Conservation (phyloP, 2,113 vertebrate genomes). For the Seriola rivoliana region DNA sequence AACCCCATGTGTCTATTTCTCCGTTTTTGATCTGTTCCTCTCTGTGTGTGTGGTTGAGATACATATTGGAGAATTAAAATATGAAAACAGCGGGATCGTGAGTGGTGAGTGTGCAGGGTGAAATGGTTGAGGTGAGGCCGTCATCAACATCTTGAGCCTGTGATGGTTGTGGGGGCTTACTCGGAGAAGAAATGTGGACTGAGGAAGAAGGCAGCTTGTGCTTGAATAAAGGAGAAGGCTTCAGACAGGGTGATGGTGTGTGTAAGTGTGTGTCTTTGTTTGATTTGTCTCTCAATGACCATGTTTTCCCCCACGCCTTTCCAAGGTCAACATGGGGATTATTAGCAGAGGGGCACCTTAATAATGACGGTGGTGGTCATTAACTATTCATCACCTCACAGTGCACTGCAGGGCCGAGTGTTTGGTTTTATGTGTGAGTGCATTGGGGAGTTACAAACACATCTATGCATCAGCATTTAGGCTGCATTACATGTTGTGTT, state of each 20-base stretch:
- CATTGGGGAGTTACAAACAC: constrained; percentile 22
- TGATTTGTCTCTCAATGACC: constrained; percentile 41
- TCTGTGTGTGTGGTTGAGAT: neutral
- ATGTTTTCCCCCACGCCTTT: constrained; percentile 33
- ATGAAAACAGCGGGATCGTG: constrained; percentile 2
- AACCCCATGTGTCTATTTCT: neutral
- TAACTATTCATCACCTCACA: constrained; percentile 79
- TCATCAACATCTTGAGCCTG: neutral
- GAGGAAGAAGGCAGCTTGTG: neutral
- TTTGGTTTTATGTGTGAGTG: constrained; percentile 13
- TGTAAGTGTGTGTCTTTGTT: constrained; percentile 36
- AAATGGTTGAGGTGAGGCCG: constrained; percentile 1
- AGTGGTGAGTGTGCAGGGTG: neutral
- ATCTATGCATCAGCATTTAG: constrained; percentile 32
- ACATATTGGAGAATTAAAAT: constrained; percentile 10
- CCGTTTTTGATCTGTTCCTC: neutral
- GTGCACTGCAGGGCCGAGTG: constrained; percentile 18
- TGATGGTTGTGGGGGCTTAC: neutral
- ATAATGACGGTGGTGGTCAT: constrained; percentile 70
- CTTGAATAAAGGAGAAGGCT: constrained; percentile 10
- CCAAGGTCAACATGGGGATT: constrained; percentile 75
- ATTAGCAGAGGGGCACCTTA: constrained; percentile 50
- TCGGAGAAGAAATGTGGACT: neutral
- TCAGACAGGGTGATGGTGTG: constrained; percentile 5
- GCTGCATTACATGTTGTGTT: constrained; percentile 14